Base-by-base conservation (phyloP, 2,888 invertebrate genomes). In the Caenorhabditis drosophilae region DNA sequence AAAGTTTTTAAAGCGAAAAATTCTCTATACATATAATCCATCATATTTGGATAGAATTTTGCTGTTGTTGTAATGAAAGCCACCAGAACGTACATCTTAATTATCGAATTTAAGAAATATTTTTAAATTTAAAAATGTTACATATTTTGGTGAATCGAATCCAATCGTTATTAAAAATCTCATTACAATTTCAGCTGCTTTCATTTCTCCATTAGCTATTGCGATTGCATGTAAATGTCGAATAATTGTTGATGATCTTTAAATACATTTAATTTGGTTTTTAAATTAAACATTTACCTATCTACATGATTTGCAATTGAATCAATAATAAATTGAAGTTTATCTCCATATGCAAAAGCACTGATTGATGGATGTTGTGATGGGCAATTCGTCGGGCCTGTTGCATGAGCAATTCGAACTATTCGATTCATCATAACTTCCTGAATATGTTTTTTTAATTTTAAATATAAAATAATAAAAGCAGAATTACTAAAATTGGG, bases 171-270 rank as follows among this genome's bases (percentile, higher is more conserved):
- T 47, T 7, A 66, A 12, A 31, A 68, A 64, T 20, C 75, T 38
- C n/a, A 60, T 42, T 7, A 61, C 61, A 27, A 75, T 73, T 57
- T 75, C 75, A 3, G 72, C 68, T 1, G 67, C 70, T 55, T 75
- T 75, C n/a, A 38, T n/a, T 6, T 57, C 55, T 9, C 66, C 62
- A 40, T 36, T 55, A 0, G 70, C 54, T 18, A 73, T 60, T 0
- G 72, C 50, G n/a, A 75, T 58, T 2, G 69, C 59, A 35, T 75
- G 72, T n/a, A 75, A 58, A 53, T 75, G 72, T 2, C 68, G 62
- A 11, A 72, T 54, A 1, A 72, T 42, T 0, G 50, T 34, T 2
- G 58, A 22, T 11, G 63, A 46, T 38, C 67, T 53, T 36, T 25
- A 61, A 56, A 35, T 31, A 40, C 16, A 18, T 18, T 12, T 18